Evolutionary conservation across 2,113 vertebrate species (phyloP).

Genomic region (Condylura cristata): DNA sequence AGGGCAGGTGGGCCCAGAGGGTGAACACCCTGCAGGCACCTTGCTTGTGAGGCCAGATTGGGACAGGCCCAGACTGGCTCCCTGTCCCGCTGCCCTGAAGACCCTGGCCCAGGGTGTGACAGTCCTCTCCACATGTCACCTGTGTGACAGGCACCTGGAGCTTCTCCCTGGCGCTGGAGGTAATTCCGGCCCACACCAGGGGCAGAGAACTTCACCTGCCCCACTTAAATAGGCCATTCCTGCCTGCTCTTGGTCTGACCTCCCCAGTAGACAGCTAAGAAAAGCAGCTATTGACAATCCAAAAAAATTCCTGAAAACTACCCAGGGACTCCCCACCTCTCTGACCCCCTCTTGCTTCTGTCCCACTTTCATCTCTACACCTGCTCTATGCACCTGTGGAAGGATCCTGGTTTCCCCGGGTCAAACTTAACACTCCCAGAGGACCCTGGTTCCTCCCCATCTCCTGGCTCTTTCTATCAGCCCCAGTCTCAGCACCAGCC

Average conservation of each 20-base stretch:
- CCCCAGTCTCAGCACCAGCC: not conserved
- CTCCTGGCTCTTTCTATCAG: not conserved
- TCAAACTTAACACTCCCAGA: not conserved
- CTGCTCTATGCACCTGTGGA: not conserved
- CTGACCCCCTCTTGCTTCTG: not conserved
- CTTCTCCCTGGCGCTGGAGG: not conserved
- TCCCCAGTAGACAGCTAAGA: not conserved
- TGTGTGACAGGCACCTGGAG: not conserved
- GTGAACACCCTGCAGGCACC: accelerated
- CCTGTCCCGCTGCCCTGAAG: not conserved
- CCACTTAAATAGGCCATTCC: not conserved
- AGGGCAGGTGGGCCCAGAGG: not conserved
- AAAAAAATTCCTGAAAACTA: not conserved
- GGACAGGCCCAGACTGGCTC: not conserved
- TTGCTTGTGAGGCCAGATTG: accelerated
- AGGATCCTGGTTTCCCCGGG: not conserved
- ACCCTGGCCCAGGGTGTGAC: not conserved
- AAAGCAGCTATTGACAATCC: not conserved
- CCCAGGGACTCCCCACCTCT: not conserved
- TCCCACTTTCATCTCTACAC: not conserved
- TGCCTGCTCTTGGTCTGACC: not conserved
- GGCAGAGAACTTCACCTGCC: not conserved
- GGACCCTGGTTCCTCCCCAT: not conserved
- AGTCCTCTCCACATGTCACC: no score
- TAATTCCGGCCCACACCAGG: not conserved